Conservation (phyloP, 2,797 vertebrate genomes). For the Tragelaphus oryx region DNA sequence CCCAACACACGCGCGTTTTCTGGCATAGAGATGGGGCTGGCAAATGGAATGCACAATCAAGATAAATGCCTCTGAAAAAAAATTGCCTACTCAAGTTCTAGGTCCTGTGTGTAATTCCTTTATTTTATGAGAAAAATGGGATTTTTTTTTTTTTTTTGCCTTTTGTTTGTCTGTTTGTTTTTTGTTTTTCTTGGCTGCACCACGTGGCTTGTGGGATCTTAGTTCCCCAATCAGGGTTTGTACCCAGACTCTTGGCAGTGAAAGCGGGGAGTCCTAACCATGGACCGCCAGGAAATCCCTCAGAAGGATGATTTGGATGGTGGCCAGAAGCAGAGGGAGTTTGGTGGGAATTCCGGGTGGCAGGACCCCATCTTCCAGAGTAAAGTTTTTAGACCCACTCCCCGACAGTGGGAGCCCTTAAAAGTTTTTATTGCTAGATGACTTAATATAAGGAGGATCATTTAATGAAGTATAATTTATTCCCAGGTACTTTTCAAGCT, state of each 20-base stretch:
- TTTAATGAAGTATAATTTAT: not conserved
- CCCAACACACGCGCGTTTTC: accelerated
- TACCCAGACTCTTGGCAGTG: not conserved
- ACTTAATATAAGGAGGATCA: not conserved
- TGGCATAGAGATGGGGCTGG: not conserved
- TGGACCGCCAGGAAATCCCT: not conserved
- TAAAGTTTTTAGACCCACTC: not conserved
- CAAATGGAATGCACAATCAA: not conserved
- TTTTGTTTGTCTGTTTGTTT: not conserved
- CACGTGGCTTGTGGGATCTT: not conserved
- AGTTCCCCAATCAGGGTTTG: not conserved
- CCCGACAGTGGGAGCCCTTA: not conserved
- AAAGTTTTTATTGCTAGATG: not conserved
- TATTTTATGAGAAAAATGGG: not conserved
- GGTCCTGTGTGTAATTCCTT: not conserved
- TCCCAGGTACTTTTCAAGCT: not conserved
- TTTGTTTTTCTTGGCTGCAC: not conserved
- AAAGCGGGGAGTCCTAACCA: not conserved
- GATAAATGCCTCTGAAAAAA: not conserved
- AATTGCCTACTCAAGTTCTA: not conserved
- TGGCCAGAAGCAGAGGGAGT: not conserved
- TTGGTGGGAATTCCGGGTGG: not conserved
- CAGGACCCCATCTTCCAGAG: not conserved
- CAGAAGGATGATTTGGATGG: not conserved
- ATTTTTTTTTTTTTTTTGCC: not conserved